Conservation (phyloP, 2,113 vertebrate species). For the Cricetomys ansorgei region DNA sequence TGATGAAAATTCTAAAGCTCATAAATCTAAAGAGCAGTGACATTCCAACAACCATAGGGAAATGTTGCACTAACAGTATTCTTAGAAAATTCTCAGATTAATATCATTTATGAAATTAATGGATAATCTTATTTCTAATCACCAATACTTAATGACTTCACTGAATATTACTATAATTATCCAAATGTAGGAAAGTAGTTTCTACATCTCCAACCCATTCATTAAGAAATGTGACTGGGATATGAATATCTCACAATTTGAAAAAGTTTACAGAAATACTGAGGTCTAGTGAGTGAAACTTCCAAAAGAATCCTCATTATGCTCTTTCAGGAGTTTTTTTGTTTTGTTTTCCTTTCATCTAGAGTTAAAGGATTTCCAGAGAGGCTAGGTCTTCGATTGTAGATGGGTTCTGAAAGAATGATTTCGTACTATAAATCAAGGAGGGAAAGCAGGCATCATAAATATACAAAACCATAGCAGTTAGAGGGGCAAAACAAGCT, state of each 20-base stretch:
- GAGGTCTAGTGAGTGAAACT: background rate
- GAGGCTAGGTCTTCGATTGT: background rate
- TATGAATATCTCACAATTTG: background rate
- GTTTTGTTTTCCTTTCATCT: background rate
- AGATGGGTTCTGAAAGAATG: conserved; percentile 25
- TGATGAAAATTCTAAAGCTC: background rate
- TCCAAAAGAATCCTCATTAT: background rate
- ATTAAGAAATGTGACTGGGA: background rate
- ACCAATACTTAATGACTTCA: background rate
- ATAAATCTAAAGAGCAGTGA: background rate
- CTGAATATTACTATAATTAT: background rate
- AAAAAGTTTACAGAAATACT: background rate
- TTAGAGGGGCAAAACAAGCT: background rate
- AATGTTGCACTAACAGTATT: too few relatives aligned
- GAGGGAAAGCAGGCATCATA: background rate
- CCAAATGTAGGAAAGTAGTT: background rate
- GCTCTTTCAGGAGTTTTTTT: background rate
- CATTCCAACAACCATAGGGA: too few relatives aligned
- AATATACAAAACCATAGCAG: conserved; percentile 13
- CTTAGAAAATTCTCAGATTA: background rate
- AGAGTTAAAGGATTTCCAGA: background rate
- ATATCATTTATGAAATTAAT: background rate
- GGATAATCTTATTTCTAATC: background rate
- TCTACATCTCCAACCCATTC: background rate
- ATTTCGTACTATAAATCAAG: conserved; percentile 29